Percentiles rank a stretch among this genome's conserved stretches.
Evolutionary conservation across 2,888 invertebrate genomes (phyloP).

Genomic region (Fissipunctia ypsillon): DNA sequence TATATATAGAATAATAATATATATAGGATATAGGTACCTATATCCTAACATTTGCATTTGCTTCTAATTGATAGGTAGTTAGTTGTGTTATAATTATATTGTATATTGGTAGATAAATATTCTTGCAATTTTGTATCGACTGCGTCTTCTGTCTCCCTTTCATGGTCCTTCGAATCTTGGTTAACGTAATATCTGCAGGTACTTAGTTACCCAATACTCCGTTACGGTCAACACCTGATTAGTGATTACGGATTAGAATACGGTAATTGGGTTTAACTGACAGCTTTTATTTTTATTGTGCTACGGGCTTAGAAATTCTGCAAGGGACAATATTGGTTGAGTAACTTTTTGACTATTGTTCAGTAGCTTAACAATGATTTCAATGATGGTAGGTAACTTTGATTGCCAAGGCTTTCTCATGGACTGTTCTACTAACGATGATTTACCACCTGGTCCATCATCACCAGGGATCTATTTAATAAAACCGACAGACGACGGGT

Average conservation of each 20-base stretch:
- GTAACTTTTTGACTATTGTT: constrained; percentile 32
- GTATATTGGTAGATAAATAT: neutral
- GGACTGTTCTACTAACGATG: neutral
- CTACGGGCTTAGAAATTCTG: constrained; percentile 52
- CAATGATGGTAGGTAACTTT: neutral
- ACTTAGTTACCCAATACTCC: constrained; percentile 64
- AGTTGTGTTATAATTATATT: neutral
- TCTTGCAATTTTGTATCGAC: neutral
- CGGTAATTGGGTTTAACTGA: constrained; percentile 50
- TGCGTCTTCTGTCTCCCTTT: constrained; percentile 35
- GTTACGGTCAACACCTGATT: constrained; percentile 65
- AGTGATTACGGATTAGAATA: constrained; percentile 60
- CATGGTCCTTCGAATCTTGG: too few species aligned
- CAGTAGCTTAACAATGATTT: constrained; percentile 17
- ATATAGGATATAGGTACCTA: too few species aligned
- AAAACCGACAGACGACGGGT: neutral
- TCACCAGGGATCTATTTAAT: neutral
- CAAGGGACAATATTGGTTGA: constrained; percentile 35
- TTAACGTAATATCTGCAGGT: constrained; percentile 61
- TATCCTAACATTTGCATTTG: neutral
- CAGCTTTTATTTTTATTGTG: constrained; percentile 51
- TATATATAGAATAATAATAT: too few species aligned
- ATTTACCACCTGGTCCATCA: neutral
- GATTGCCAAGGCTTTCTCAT: constrained; percentile 6
- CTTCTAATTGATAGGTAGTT: neutral